Evolutionary conservation across 2,888 invertebrate species (phyloP).

Genomic region (Spatulosminthurus flaviceps): DNA sequence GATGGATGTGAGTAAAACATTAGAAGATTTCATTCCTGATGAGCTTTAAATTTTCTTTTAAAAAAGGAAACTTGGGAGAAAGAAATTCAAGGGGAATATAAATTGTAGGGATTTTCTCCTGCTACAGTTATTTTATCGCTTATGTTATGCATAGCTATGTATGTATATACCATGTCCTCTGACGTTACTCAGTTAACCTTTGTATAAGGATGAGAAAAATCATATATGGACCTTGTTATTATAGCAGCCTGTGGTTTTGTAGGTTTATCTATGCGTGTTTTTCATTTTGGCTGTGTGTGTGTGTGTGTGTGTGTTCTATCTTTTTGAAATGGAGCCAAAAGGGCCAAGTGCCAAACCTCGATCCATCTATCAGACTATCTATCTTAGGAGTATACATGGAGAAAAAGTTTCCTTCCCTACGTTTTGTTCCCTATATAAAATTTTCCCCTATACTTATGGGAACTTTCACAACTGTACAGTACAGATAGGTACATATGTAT

Average conservation of each 20-base stretch:
- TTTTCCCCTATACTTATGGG: too few relatives aligned
- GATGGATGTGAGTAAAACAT: too few relatives aligned
- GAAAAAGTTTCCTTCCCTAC: neutral
- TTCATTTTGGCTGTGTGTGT: neutral
- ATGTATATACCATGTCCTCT: too few relatives aligned
- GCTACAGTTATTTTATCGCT: too few relatives aligned
- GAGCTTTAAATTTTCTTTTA: too few relatives aligned
- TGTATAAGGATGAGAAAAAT: neutral
- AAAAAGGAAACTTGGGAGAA: too few relatives aligned
- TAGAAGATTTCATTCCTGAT: too few relatives aligned
- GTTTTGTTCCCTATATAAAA: neutral
- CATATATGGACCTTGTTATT: neutral
- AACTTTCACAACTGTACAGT: too few relatives aligned
- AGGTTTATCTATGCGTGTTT: neutral
- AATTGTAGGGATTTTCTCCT: too few relatives aligned
- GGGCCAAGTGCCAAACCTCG: constrained; percentile 58
- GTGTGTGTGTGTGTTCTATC: constrained; percentile 22
- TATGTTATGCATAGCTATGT: too few relatives aligned
- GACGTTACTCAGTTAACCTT: neutral
- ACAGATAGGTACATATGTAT: too few relatives aligned
- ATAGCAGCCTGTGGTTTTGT: neutral
- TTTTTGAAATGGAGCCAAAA: constrained; percentile 60
- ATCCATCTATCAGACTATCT: constrained; percentile 37
- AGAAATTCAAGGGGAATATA: too few relatives aligned
- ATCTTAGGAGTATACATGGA: constrained; percentile 18